Conservation (phyloP, 2,888 invertebrate genomes). For the Ommatoiulus sabulosus region DNA sequence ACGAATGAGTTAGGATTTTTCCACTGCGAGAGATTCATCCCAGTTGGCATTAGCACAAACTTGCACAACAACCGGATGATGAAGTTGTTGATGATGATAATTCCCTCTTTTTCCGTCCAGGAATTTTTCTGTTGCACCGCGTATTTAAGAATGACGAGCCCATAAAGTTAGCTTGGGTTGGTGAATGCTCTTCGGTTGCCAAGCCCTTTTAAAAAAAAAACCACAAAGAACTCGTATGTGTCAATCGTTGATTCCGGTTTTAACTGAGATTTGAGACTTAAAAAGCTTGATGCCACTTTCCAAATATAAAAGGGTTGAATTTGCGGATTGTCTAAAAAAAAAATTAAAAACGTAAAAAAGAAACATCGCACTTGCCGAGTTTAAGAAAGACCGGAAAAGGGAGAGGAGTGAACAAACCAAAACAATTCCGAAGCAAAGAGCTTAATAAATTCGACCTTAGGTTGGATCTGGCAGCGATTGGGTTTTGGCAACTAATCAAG, state of each 20-base stretch:
- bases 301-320: neutral
- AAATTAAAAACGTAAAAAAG: neutral
- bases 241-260: neutral
- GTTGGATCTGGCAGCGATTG: neutral
- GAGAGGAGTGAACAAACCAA: conserved; percentile 37
- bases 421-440: neutral
- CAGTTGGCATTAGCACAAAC: neutral
- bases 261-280: neutral
- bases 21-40: neutral
- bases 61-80: neutral
- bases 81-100: neutral
- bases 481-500: neutral
- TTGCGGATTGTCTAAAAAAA: neutral
- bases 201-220: conserved; percentile 1
- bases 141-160: neutral
- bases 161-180: neutral
- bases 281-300: neutral
- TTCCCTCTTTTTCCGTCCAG: neutral
- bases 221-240: neutral
- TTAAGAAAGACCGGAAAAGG: neutral
- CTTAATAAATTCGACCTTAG: conserved; percentile 5
- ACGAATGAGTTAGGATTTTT: neutral
- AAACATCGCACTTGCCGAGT: neutral
- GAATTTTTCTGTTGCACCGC: neutral
- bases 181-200: neutral